Conservation (phyloP, 2,113 vertebrate species). For the Ctenodactylus gundi region DNA sequence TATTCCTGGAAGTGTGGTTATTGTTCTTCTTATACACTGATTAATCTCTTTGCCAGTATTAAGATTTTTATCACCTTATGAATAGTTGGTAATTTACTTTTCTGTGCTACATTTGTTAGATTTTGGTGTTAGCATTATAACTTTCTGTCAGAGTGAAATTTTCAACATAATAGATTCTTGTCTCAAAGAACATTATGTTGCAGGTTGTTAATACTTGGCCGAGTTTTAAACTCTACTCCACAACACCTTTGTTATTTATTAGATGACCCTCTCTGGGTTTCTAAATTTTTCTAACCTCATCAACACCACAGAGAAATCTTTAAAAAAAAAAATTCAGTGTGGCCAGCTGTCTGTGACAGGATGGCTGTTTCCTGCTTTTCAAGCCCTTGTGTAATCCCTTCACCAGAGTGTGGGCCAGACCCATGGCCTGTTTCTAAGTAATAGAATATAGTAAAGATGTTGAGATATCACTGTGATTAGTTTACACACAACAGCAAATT, state of each 20-base stretch:
- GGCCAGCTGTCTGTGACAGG: not conserved
- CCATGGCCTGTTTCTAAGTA: not conserved
- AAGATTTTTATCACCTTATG: not conserved
- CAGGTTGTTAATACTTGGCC: not conserved
- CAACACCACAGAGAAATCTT: not conserved
- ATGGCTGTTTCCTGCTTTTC: not conserved
- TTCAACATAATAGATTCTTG: not conserved
- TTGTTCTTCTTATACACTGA: not conserved
- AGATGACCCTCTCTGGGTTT: not conserved
- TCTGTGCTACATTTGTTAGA: not conserved
- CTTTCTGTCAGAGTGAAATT: not conserved
- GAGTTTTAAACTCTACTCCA: not conserved
- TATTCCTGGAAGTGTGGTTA: not conserved
- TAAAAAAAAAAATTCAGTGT: not conserved
- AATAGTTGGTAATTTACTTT: not conserved
- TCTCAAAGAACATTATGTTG: not conserved
- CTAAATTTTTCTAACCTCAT: not conserved
- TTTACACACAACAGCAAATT: not conserved
- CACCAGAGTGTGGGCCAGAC: not conserved
- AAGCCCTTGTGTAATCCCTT: not conserved
- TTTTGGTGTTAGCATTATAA: constrained; percentile 21
- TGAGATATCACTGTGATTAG: not conserved
- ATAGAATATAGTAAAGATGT: not conserved
- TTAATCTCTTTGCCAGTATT: not conserved
- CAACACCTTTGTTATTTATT: not conserved